Evolutionary conservation across 2,113 vertebrate genomes (phyloP).

Genomic region (Pipa parva): DNA sequence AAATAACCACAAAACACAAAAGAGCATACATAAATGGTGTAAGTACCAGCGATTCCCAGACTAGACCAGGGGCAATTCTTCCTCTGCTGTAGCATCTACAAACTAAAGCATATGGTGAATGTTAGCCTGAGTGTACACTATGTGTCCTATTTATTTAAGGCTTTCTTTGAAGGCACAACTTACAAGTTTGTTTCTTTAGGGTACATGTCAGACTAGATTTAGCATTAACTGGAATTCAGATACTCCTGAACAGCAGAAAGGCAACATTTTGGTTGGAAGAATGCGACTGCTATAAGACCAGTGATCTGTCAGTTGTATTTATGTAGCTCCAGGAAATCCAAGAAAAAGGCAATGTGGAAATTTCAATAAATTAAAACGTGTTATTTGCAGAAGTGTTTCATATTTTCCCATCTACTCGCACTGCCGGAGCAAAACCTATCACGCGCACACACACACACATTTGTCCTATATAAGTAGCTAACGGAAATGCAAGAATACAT

Average conservation of each 20-base stretch:
- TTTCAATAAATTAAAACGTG: conserved; percentile 42
- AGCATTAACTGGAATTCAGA: conserved; percentile 80
- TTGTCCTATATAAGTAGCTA: no score
- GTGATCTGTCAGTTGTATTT: conserved; percentile 86
- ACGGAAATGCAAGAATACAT: no score
- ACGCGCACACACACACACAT: no score
- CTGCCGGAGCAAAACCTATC: no score
- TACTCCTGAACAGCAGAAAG: conserved; percentile 87
- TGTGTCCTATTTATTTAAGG: conserved; percentile 96
- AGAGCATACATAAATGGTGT: conserved; percentile 48
- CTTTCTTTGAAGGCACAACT: conserved; percentile 87
- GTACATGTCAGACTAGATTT: conserved; percentile 98
- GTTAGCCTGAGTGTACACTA: conserved; percentile 93
- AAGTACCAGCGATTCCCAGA: conserved; percentile 66
- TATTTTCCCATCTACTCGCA: no score
- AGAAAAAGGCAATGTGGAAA: conserved; percentile 48
- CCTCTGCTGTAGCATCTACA: conserved; percentile 77
- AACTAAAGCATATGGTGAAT: conserved; percentile 95
- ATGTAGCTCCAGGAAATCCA: conserved; percentile 68
- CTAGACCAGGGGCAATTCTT: conserved; percentile 77
- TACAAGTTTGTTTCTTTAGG: conserved; percentile 96
- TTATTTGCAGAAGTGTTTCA: conserved; percentile 45
- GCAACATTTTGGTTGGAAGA: conserved; percentile 73
- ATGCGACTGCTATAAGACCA: conserved; percentile 82
- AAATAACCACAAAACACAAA: conserved; percentile 21